These are phyloP conservation scores for Vireo griseus DNA, from an alignment of 2,797 vertebrate genomes.

Conservation along the genomic window DNA sequence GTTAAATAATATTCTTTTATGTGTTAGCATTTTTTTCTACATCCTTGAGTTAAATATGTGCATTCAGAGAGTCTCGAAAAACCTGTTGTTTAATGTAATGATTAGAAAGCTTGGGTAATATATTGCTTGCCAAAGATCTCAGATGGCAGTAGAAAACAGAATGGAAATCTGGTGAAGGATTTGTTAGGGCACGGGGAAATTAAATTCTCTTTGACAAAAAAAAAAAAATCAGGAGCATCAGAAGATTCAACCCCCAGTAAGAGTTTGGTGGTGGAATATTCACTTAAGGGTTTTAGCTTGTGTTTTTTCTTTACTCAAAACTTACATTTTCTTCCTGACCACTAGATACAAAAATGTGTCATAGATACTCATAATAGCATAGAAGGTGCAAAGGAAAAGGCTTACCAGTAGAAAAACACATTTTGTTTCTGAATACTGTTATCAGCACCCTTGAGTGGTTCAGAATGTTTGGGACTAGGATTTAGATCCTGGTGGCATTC, in stretches of 20 bases:
- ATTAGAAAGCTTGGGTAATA: not conserved
- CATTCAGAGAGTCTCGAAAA: not conserved
- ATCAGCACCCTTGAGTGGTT: not conserved
- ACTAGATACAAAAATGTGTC: not conserved
- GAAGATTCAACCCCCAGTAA: not conserved
- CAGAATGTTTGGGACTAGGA: not conserved
- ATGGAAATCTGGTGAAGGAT: not conserved
- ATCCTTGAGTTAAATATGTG: not conserved
- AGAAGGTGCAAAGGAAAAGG: not conserved
- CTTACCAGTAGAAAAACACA: not conserved
- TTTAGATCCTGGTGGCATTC: not conserved
- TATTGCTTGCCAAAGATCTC: not conserved
- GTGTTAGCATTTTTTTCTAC: not conserved
- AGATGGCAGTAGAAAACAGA: not conserved
- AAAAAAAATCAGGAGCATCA: not conserved
- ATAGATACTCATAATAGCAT: not conserved
- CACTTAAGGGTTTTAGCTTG: not conserved
- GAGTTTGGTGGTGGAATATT: not conserved
- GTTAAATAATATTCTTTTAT: not conserved
- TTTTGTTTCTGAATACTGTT: not conserved
- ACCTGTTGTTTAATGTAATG: not conserved
- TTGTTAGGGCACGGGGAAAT: not conserved
- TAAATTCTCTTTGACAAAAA: not conserved
- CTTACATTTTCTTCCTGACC: not conserved
- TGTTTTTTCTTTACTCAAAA: not conserved